phyloP scores from a whole-genome alignment of 2,888 invertebrate species.

The Sphinx pinastri region DNA sequence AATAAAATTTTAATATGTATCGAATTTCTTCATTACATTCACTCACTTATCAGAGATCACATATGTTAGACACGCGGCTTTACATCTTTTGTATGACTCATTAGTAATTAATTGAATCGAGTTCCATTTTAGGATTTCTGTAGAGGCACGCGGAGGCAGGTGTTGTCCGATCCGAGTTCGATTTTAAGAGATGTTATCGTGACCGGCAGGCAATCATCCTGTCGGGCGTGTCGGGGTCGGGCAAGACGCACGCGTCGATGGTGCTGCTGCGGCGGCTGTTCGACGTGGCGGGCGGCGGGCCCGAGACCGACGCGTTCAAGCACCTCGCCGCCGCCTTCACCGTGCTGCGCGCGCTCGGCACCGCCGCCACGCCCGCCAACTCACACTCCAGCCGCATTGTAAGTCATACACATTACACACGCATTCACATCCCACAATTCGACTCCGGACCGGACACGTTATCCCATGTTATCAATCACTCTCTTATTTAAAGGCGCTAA shows the following conservation, averaged over 20 bases:
- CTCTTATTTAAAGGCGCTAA: too few relatives aligned
- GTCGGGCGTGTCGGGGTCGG: constrained; percentile 94
- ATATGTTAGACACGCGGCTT: too few relatives aligned
- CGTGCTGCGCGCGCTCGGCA: constrained; percentile 94
- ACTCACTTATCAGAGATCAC: too few relatives aligned
- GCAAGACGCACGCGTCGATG: constrained; percentile 97
- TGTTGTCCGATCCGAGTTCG: too few relatives aligned
- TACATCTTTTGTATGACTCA: too few relatives aligned
- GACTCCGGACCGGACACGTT: not conserved
- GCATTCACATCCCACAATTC: not conserved
- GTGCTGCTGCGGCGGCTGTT: constrained; percentile 94
- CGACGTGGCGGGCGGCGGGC: constrained; percentile 96
- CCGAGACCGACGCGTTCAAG: constrained; percentile 98
- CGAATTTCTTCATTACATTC: too few relatives aligned
- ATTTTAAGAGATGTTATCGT: constrained; percentile 89
- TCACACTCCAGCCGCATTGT: constrained; percentile 97
- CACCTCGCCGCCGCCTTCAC: constrained; percentile 98
- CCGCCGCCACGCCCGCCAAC: constrained; percentile 95
- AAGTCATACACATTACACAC: constrained; percentile 50
- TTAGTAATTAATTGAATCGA: too few relatives aligned
- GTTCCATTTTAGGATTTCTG: too few relatives aligned
- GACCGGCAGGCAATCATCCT: not conserved
- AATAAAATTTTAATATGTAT: too few relatives aligned
- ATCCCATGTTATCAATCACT: too few relatives aligned
- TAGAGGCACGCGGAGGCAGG: too few relatives aligned